Conservation (phyloP, 2,113 vertebrate genomes). For the Dasypus novemcinctus region DNA sequence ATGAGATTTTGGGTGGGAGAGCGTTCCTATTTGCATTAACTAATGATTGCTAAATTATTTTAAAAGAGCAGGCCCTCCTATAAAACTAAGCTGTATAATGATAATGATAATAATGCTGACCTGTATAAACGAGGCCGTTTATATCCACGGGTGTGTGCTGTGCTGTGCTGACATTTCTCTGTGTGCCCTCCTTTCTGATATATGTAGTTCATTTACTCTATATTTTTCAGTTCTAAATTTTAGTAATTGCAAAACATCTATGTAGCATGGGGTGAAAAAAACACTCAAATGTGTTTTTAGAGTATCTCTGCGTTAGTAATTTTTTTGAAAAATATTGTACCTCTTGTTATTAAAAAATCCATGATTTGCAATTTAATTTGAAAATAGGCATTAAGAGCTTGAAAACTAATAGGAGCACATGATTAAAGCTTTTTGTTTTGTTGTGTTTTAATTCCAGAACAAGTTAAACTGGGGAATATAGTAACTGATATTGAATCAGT, state of each 20-base stretch:
- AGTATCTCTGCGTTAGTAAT: constrained; percentile 59
- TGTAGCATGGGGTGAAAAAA: constrained; percentile 39
- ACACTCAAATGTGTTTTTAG: constrained; percentile 57
- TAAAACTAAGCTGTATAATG: neutral
- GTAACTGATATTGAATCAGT: constrained; percentile 61
- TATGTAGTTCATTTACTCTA: constrained; percentile 68
- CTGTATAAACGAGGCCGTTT: neutral
- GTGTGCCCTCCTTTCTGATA: constrained; percentile 34
- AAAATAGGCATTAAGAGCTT: constrained; percentile 30
- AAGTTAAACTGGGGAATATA: constrained; percentile 65
- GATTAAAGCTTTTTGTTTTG: constrained; percentile 49
- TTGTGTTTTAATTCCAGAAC: constrained; percentile 63
- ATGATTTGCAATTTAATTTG: constrained; percentile 65
- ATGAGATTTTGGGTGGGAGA: neutral
- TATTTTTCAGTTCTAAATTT: constrained; percentile 69
- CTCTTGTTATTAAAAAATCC: constrained; percentile 54
- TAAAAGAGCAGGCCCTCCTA: neutral
- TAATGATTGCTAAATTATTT: constrained; percentile 58
- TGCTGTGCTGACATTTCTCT: constrained; percentile 6
- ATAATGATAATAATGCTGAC: neutral
- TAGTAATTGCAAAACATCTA: constrained; percentile 67
- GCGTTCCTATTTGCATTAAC: constrained; percentile 30
- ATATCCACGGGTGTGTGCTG: neutral
- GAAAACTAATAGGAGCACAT: constrained; percentile 13
- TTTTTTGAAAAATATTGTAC: constrained; percentile 63